These are phyloP conservation scores for Scophthalmus maximus DNA, from an alignment of 2,113 vertebrate species.

Conservation along the genomic window DNA sequence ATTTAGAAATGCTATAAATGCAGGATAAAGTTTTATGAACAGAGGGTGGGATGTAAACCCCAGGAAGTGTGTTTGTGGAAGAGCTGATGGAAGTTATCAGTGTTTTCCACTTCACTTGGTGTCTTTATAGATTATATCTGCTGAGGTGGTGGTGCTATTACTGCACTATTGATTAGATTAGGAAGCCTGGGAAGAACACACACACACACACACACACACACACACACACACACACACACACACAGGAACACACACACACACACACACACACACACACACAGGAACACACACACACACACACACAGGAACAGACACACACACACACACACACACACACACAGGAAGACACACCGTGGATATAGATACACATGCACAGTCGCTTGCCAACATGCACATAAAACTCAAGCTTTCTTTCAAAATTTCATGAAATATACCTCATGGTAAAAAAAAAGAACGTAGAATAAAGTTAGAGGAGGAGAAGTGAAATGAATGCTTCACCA, in stretches of 20 bases:
- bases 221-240: slow-evolving; percentile 19
- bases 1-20: neutral
- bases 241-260: slow-evolving; percentile 15
- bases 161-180: slow-evolving; percentile 78
- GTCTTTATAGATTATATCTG: slow-evolving; percentile 71
- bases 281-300: slow-evolving; percentile 9
- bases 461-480: neutral
- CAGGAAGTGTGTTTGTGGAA: slow-evolving; percentile 31
- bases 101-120: slow-evolving; percentile 57
- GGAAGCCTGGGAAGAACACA: slow-evolving; percentile 36
- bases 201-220: slow-evolving; percentile 5
- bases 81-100: slow-evolving; percentile 61
- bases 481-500: slow-evolving; percentile 27
- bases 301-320: neutral
- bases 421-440: neutral
- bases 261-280: slow-evolving; percentile 17
- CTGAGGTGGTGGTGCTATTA: slow-evolving; percentile 65
- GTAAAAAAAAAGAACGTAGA: neutral
- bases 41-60: slow-evolving; percentile 4
- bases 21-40: slow-evolving; percentile 17
- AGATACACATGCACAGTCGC: neutral
- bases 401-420: neutral
- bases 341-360: neutral
- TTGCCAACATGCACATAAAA: neutral
- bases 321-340: slow-evolving; percentile 11